Base-by-base conservation (phyloP, 2,113 vertebrate genomes). In the Neolamprologus cancellatus region DNA sequence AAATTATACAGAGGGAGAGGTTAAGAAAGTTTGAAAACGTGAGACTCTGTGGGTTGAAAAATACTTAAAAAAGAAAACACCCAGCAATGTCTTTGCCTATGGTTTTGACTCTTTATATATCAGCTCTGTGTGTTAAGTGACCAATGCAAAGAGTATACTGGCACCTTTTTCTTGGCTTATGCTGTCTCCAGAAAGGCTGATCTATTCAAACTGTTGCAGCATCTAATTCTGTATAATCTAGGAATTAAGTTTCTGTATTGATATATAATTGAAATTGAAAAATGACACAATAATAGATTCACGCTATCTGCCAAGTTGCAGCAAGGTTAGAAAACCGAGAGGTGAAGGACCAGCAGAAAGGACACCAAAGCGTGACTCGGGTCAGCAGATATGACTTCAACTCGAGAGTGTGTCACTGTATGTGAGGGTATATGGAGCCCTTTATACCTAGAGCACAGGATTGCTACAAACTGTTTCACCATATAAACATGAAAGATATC, bases 361-460 rank as follows among this genome's bases (percentile, higher is more conserved):
- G 64, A 44, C 64, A 41, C 64, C 7, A 39, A 41, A 23, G 32
- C 34, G 17, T 39, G 61, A 23, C 36, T 41, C 13, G 3, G 64
- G 64, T 41, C n/a, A 69, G 34, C 64, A 41, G 7, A 23, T 69
- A 41, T 9, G 3, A 25, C 36, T 23, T 69, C n/a, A 44, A 2
- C 41, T 41, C 0, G 36, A 23, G 7, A 23, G 64, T 41, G n/a
- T 15, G 36, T 39, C 36, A 39, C 64, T 23, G 64, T 64, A 36
- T 34, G 17, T 34, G 28, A 64, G 59, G 30, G 32, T 32, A 61
- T 61, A 18, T n/a, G 0, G 10, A 64, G 30, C 32, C 59, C 30
- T 34, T 41, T 39, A 69, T 0, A 6, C n/a, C 64, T 0, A 41
- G 36, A 69, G n/a, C n/a, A 0, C 64, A 69, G 34, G 64, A 69